These are phyloP conservation scores for Pavo muticus DNA, from an alignment of 2,113 vertebrate genomes.

Conservation along the genomic window DNA sequence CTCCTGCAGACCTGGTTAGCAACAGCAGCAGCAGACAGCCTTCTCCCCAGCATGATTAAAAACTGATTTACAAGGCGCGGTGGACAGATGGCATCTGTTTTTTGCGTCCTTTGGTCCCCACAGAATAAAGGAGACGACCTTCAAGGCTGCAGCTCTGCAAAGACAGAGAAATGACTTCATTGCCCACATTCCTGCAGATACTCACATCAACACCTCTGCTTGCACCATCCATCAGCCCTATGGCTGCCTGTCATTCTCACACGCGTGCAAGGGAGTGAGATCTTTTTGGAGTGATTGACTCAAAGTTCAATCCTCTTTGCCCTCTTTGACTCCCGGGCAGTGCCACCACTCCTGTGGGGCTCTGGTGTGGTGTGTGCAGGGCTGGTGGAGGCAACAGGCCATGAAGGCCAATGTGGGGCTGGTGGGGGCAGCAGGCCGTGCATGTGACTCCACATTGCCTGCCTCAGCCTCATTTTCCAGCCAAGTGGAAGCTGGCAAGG, in stretches of 20 bases:
- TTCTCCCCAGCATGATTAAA: slow-evolving; percentile 25
- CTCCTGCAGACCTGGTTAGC: slow-evolving; percentile 6
- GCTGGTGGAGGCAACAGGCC: background rate
- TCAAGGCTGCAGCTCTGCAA: background rate
- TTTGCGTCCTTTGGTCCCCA: background rate
- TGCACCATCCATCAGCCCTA: background rate
- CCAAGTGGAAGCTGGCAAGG: fast-evolving
- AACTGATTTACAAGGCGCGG: slow-evolving; percentile 19
- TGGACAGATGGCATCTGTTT: slow-evolving; percentile 48
- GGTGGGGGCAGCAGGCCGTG: background rate
- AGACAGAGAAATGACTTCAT: background rate
- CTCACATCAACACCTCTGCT: background rate
- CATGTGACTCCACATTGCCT: background rate
- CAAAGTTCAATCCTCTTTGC: background rate
- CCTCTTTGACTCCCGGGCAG: background rate
- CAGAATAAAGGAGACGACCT: background rate
- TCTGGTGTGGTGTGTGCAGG: background rate
- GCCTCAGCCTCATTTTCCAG: background rate
- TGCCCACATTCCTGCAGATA: background rate
- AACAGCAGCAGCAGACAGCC: background rate
- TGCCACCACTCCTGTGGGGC: background rate
- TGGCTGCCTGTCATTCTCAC: background rate
- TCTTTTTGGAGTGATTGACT: background rate
- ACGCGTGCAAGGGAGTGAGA: background rate
- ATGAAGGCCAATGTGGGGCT: background rate